Base-by-base conservation (phyloP, 2,888 invertebrate genomes). In the Zonitis immaculata region DNA sequence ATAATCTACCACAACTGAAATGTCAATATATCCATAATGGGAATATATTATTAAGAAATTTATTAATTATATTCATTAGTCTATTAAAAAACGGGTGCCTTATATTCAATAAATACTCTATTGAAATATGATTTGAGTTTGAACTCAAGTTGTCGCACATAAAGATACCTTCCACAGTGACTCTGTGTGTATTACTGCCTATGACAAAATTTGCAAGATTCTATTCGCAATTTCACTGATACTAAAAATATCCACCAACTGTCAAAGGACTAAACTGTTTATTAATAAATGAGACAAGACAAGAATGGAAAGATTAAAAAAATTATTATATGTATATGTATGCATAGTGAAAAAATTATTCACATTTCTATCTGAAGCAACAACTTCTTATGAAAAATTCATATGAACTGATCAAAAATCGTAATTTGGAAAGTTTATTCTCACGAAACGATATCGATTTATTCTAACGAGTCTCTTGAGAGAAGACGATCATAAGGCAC, bases 401-500 rank as follows among this genome's bases (percentile, higher is more conserved):
- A 64, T n/a, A n/a, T 64, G 49, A 56, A 57, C 57, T 63, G 63
- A 65, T 61, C 63, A 65, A 60, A 63, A 65, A 62, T 65, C 65
- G 60, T 61, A 63, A 59, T 62, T 61, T n/a, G n/a, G 50, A 46
- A 52, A 60, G 51, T 48, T 58, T 60, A 59, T 54, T 58, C 54
- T 49, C 52, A 48, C 58, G n/a, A 58, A 58, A 55, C 60, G 57
- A 58, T 57, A 57, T 58, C 56, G 59, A 59, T 55, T 22, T 30
- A 57, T 60, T n/a, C n/a, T n/a, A 62, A 62, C 60, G 61, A 59
- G 61, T 28, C 62, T 42, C 59, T 42, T n/a, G 61, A 56, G 60
- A 49, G 22, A 11, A n/a, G n/a, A n/a, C 47, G 16, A n/a, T 26
- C 48, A 47, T 47, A 47, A 32, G 47, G 32, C 16, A 47, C 28